Evolutionary conservation across 2,113 vertebrate species (phyloP).

Genomic region (Malurus elegans): DNA sequence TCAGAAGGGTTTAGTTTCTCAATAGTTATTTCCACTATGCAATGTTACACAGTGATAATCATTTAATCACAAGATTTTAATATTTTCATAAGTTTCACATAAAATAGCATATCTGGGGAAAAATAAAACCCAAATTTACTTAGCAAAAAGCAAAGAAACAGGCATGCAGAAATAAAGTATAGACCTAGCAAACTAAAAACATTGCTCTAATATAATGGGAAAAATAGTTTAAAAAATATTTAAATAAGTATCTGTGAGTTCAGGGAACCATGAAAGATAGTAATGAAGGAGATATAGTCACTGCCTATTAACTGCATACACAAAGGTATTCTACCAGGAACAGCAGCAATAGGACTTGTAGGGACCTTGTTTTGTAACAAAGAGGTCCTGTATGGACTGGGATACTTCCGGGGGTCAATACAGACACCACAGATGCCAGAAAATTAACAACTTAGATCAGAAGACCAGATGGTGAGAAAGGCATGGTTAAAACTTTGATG

Average conservation of each 20-base stretch:
- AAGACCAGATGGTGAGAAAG: neutral
- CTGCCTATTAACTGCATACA: neutral
- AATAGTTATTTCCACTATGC: neutral
- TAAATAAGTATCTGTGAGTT: neutral
- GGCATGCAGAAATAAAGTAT: neutral
- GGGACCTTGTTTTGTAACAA: neutral
- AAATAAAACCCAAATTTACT: neutral
- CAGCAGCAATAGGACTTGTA: neutral
- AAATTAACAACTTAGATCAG: neutral
- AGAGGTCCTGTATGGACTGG: neutral
- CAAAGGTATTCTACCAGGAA: neutral
- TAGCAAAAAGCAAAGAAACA: neutral
- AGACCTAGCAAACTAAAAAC: neutral
- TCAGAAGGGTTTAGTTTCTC: neutral
- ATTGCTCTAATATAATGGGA: rapidly evolving
- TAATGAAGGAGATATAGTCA: neutral
- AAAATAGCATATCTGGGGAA: neutral
- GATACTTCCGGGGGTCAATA: neutral
- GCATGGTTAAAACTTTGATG: neutral
- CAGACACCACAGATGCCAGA: neutral
- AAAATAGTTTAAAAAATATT: neutral
- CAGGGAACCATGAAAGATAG: neutral
- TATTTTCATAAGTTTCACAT: neutral
- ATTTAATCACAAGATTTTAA: neutral
- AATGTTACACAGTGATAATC: neutral